Conservation (phyloP, 35 echinoderm and acorn worm genomes). For the Diadema setosum region DNA sequence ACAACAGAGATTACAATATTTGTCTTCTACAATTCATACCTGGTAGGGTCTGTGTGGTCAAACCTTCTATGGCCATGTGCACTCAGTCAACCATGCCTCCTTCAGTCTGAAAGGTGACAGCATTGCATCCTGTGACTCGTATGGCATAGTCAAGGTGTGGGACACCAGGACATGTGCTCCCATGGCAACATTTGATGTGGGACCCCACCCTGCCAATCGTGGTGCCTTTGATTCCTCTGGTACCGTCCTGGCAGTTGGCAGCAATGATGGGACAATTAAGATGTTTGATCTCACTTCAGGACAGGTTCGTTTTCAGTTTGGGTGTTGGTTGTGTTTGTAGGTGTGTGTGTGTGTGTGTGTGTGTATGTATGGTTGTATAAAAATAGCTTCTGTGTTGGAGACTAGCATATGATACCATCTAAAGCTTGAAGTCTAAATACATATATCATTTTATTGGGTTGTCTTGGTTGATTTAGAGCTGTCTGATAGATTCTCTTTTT, state of each 20-base stretch:
- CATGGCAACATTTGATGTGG: constrained; percentile 72
- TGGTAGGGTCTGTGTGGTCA: constrained; percentile 87
- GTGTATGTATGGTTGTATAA: too few relatives aligned
- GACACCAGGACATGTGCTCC: constrained; percentile 76
- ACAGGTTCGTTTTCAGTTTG: constrained; percentile 46
- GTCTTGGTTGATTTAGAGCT: too few relatives aligned
- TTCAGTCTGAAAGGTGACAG: constrained; percentile 88
- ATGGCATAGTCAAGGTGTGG: constrained; percentile 84
- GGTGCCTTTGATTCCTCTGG: constrained; percentile 81
- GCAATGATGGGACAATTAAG: constrained; percentile 85
- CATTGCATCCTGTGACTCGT: constrained; percentile 94
- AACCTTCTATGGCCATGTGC: constrained; percentile 96
- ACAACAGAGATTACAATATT: too few relatives aligned
- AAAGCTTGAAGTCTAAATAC: neutral
- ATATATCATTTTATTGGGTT: neutral
- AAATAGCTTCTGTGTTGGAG: too few relatives aligned
- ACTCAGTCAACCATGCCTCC: constrained; percentile 88
- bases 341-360: too few relatives aligned
- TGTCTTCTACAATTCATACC: too few relatives aligned
- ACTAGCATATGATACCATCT: neutral
- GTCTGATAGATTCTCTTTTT: too few relatives aligned
- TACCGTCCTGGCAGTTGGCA: constrained; percentile 85
- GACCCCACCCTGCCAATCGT: constrained; percentile 82
- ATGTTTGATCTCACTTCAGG: constrained; percentile 82
- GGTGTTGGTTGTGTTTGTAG: neutral